phyloP scores from a whole-genome alignment of 2,888 invertebrate genomes.

The Lithophane leautieri region DNA sequence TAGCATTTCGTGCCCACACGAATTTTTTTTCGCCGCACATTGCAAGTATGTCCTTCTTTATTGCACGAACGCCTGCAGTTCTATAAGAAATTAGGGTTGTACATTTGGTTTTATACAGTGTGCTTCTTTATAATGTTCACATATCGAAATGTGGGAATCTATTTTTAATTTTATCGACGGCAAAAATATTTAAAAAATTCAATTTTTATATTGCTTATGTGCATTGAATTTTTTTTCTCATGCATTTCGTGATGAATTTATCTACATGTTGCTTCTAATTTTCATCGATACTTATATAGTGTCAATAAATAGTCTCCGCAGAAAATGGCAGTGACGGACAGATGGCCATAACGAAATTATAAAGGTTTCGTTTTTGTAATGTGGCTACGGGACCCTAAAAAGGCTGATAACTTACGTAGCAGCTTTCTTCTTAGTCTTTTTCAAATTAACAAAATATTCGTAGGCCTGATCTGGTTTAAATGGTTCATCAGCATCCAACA shows the following conservation, averaged over 20 bases:
- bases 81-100: slow-evolving; percentile 35
- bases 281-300: not conserved
- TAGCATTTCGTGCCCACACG: slow-evolving; percentile 84
- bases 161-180: too few relatives aligned
- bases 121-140: too few relatives aligned
- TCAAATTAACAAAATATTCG: slow-evolving; percentile 84
- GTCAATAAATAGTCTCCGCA: not conserved
- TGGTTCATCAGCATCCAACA: slow-evolving; percentile 86
- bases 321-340: not conserved
- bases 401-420: slow-evolving; percentile 70
- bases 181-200: too few relatives aligned
- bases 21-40: slow-evolving; percentile 80
- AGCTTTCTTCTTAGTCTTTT: slow-evolving; percentile 79
- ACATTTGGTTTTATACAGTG: not conserved
- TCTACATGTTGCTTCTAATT: too few relatives aligned
- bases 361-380: not conserved
- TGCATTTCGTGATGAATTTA: too few relatives aligned
- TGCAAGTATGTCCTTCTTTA: slow-evolving; percentile 78
- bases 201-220: too few relatives aligned
- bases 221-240: too few relatives aligned
- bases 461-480: slow-evolving; percentile 88
- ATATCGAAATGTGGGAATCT: too few relatives aligned
- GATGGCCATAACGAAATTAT: not conserved
- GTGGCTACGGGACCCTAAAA: not conserved
- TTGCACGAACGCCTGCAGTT: slow-evolving; percentile 72